These are phyloP conservation scores for Sepiola atlantica DNA, from an alignment of 2,888 invertebrate species.

Conservation along the genomic window DNA sequence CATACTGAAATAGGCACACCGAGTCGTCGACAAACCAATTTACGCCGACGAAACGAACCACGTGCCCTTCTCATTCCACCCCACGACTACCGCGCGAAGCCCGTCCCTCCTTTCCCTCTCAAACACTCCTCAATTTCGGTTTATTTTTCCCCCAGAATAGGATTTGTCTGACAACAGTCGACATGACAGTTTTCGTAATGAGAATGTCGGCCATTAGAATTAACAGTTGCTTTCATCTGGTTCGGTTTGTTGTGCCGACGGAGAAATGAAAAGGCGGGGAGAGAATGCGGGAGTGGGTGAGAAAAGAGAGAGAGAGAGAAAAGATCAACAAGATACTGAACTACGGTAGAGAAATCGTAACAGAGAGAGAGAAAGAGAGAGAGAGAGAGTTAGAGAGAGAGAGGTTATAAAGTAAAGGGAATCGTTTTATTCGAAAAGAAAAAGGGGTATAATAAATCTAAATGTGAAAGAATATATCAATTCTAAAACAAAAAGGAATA, in stretches of 20 bases:
- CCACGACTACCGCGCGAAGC: no score
- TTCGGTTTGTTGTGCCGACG: background rate
- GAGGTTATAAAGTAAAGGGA: background rate
- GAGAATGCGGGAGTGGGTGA: background rate
- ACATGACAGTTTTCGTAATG: constrained; percentile 8
- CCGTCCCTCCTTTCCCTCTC: background rate
- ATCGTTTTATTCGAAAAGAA: no score
- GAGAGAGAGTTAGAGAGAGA: background rate
- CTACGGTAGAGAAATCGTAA: background rate
- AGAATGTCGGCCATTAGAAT: background rate
- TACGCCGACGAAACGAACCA: background rate
- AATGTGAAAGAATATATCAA: no score
- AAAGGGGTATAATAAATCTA: background rate
- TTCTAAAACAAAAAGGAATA: no score
- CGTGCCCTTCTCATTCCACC: background rate
- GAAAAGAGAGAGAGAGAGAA: background rate
- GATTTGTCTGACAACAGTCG: background rate
- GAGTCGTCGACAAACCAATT: constrained; percentile 8
- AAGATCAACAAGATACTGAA: background rate
- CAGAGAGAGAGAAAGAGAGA: background rate
- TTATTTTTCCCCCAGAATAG: background rate
- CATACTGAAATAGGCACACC: constrained; percentile 21
- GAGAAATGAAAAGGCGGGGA: background rate
- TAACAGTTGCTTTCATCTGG: background rate
- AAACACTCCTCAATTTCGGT: background rate